These are phyloP conservation scores for Aplodontia rufa DNA, from an alignment of 2,113 vertebrate genomes.

Conservation along the genomic window DNA sequence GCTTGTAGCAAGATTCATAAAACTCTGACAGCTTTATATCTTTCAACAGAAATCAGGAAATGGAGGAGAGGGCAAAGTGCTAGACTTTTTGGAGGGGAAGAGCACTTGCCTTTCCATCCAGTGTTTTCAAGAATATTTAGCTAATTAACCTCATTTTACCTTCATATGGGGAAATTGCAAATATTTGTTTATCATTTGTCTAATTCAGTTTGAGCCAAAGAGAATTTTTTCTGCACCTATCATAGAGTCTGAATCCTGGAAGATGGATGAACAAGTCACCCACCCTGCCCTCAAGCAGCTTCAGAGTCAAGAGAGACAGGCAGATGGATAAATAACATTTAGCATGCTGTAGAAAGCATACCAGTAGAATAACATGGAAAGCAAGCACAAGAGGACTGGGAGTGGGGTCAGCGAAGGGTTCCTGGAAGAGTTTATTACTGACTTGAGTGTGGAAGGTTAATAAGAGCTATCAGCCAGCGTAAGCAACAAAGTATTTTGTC, in stretches of 20 bases:
- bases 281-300: not conserved
- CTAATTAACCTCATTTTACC: constrained; percentile 26
- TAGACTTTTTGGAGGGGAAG: not conserved
- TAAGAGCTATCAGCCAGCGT: not conserved
- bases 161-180: not conserved
- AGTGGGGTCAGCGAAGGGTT: not conserved
- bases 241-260: not conserved
- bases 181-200: not conserved
- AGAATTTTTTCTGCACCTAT: not conserved
- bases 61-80: not conserved
- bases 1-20: constrained; percentile 72
- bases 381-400: not conserved
- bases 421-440: not conserved
- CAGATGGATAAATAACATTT: not conserved
- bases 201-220: not conserved
- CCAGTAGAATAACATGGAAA: not conserved
- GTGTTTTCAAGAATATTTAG: not conserved
- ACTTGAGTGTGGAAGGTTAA: not conserved
- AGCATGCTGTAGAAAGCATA: too few species aligned
- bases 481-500: not conserved
- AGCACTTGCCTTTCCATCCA: not conserved
- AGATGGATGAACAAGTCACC: not conserved
- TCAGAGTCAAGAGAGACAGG: not conserved
- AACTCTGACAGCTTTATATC: constrained; percentile 58
- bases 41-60: constrained; percentile 64